Conservation (phyloP, 2,113 vertebrate genomes). For the Edolisoma coerulescens region DNA sequence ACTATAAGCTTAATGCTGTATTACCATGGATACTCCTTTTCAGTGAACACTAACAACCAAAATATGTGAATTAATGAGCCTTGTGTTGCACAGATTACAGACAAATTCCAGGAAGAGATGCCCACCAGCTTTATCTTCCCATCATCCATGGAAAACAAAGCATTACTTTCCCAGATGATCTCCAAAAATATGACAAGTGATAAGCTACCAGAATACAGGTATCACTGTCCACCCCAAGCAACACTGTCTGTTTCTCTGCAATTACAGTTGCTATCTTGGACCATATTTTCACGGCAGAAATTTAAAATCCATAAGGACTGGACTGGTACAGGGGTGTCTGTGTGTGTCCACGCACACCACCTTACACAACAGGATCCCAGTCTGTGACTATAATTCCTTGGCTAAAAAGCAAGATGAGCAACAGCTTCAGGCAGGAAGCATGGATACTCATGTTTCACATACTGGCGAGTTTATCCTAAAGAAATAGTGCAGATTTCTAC, state of each 20-base stretch:
- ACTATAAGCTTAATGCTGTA: background rate
- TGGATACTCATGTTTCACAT: background rate
- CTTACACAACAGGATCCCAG: background rate
- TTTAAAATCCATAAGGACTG: background rate
- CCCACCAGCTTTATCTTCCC: background rate
- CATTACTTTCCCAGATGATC: background rate
- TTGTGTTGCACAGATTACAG: background rate
- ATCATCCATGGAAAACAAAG: background rate
- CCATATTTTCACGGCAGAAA: background rate
- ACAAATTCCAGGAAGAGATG: background rate
- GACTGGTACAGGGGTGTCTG: background rate
- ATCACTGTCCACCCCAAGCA: background rate
- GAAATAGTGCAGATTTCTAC: background rate
- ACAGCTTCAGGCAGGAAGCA: background rate
- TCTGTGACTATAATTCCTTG: background rate
- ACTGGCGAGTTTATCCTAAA: background rate
- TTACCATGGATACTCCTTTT: background rate
- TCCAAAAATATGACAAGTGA: background rate
- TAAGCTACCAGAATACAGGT: background rate
- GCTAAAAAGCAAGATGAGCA: background rate
- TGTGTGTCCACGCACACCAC: fast-evolving
- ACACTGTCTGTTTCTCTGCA: background rate
- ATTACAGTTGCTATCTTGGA: background rate
- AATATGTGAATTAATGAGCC: background rate
- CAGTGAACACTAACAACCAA: background rate